A percentile compares a stretch with the other conserved stretches of the same genome.
Conservation (phyloP, 64 coral and sea anemone genomes). For the Orbicella faveolata region DNA sequence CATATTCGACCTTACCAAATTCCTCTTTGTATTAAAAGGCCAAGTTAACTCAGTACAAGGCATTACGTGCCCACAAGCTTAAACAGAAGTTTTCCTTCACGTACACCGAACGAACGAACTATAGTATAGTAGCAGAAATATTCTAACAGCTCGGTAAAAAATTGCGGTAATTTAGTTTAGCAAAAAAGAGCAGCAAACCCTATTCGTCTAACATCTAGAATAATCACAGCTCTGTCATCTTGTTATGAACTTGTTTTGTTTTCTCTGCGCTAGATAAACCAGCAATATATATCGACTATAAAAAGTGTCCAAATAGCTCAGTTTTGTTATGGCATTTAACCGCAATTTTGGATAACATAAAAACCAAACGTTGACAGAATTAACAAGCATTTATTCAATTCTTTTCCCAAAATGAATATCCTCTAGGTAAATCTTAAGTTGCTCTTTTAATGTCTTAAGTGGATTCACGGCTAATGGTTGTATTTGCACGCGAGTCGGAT, state of each 20-base stretch:
- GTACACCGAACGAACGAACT: background rate
- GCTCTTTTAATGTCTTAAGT: conserved; percentile 17
- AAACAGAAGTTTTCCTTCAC: background rate
- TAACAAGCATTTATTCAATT: background rate
- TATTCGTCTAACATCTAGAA: background rate
- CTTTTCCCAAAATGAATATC: background rate
- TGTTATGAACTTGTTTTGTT: background rate
- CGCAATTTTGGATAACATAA: background rate
- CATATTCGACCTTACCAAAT: background rate
- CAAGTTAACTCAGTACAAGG: background rate
- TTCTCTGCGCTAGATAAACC: background rate
- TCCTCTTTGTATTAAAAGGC: background rate
- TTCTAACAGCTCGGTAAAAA: background rate
- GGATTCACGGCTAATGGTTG: conserved; percentile 18
- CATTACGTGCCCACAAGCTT: background rate
- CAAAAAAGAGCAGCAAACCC: background rate
- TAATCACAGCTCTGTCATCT: background rate
- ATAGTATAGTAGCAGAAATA: background rate
- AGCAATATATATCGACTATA: background rate
- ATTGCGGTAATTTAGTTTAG: background rate
- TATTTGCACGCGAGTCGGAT: background rate
- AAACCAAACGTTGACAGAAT: background rate
- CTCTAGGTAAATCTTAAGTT: conserved; percentile 10
- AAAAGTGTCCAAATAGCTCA: background rate
- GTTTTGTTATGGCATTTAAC: background rate